These are phyloP conservation scores for Athene cunicularia DNA, from an alignment of 2,113 vertebrate species.

Conservation along the genomic window DNA sequence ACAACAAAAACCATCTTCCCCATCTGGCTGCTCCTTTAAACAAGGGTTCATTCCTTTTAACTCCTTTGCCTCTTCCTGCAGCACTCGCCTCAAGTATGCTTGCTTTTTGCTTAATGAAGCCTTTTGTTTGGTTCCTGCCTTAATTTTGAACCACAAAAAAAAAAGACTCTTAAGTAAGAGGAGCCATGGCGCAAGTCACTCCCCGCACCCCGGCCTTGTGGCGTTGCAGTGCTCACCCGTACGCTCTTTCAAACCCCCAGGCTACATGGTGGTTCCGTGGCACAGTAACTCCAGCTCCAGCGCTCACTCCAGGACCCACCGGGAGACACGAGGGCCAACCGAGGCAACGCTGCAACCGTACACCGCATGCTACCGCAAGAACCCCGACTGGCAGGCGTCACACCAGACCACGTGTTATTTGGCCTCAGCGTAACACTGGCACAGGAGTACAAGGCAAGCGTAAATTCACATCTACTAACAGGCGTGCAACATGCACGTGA, in stretches of 20 bases:
- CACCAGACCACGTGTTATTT: fast-evolving
- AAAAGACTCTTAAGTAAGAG: not conserved
- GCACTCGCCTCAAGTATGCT: not conserved
- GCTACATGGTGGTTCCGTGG: not conserved
- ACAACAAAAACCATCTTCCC: not conserved
- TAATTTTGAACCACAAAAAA: not conserved
- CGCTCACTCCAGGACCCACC: fast-evolving
- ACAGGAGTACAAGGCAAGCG: fast-evolving
- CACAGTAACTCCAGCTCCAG: not conserved
- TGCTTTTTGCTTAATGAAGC: not conserved
- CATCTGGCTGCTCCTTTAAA: slow-evolving; percentile 24
- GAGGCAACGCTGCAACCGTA: fast-evolving
- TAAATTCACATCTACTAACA: not conserved
- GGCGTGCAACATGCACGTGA: fast-evolving
- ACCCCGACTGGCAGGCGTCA: no score
- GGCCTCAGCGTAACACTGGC: not conserved
- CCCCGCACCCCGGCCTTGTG: fast-evolving
- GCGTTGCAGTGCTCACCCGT: not conserved
- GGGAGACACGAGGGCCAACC: not conserved
- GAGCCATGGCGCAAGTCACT: not conserved
- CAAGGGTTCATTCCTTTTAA: not conserved
- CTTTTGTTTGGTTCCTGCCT: not conserved
- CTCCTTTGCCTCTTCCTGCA: slow-evolving; percentile 3
- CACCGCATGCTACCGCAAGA: fast-evolving
- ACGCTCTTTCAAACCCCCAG: not conserved